Base-by-base conservation (phyloP, 2,113 vertebrate genomes). In the Phodopus roborovskii region DNA sequence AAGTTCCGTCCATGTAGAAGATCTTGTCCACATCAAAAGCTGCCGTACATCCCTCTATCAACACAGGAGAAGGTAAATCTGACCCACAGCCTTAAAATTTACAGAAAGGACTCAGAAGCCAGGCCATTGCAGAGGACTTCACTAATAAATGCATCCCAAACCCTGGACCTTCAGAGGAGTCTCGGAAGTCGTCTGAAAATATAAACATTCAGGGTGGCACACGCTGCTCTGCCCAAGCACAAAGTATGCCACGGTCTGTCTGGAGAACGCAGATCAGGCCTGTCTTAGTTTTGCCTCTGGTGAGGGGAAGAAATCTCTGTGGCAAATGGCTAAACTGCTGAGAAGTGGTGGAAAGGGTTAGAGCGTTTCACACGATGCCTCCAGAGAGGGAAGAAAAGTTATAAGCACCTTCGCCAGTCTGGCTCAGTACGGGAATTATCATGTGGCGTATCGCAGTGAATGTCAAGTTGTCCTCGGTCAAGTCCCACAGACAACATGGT, bases 361-460 rank as follows among this genome's bases (percentile, higher is more conserved):
- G 20, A 2, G 9, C 1, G 13, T 22, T 39, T 78, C 56, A 45
- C 71, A 77, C 28, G 17, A 24, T 39, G 60, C 39, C 64, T 66
- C 74, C 96, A 64, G 24, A 79, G 50, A 17, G 28, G 75, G 56
- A 36, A 0, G 1, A 19, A 89, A 17, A 13, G 45, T 28, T 58
- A 45, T 50, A 91, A 81, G 75, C 28, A 26, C 39, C 50, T 42
- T 79, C 77, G 87, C 79, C 71, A 73, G 81, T 87, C 58, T 45
- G 19, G 79, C 19, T 91, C n/a, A 82, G 22, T 71, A 50, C 13
- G 33, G 42, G 58, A 85, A 86, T 33, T 33, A 92, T 45, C 20
- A 2, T 26, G 30, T 28, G 16, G 19, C 17, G 3, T 42, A 58
- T n/a, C 50, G 62, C 33, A 71, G 50, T 58, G 24, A 53, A 90